Evolutionary conservation across 1,140 invertebrate genomes (phyloP).

Genomic region (Zophobas atratus): DNA sequence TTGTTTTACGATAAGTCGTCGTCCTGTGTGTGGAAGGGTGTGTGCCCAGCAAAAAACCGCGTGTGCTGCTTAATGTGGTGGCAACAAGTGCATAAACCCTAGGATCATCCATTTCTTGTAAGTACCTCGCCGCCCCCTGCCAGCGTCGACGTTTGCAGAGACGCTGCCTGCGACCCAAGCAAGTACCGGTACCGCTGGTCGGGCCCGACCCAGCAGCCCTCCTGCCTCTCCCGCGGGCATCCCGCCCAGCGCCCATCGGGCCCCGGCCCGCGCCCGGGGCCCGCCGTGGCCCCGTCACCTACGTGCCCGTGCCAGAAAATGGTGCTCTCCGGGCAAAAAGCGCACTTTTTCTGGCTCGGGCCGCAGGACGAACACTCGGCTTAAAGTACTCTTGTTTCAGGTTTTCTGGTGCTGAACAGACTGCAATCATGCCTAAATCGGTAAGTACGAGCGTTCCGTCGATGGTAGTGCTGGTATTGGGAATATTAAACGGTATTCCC

Average conservation of each 20-base stretch:
- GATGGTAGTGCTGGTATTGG: not conserved
- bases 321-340: conserved; percentile 9
- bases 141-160: conserved; percentile 26
- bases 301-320: not conserved
- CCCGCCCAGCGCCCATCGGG: too few species aligned
- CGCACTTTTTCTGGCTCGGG: not conserved
- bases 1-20: conserved; percentile 56
- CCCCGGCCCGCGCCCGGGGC: too few species aligned
- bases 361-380: not conserved
- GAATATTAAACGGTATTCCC: conserved; percentile 6
- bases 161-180: conserved; percentile 47
- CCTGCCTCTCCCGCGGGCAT: too few species aligned
- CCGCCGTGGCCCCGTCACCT: too few species aligned
- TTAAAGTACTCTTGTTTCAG: conserved; percentile 29
- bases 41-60: conserved; percentile 54
- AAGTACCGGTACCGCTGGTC: conserved; percentile 56
- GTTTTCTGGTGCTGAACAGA: conserved; percentile 26
- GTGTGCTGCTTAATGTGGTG: conserved; percentile 56
- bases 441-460: conserved; percentile 38
- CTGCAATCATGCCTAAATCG: conserved; percentile 53
- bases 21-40: conserved; percentile 59
- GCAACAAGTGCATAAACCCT: conserved; percentile 47
- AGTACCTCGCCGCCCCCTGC: conserved; percentile 42
- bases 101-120: conserved; percentile 49
- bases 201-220: too few species aligned